Percentiles rank a stretch among this genome's conserved stretches.
Evolutionary conservation across 2,888 invertebrate genomes (phyloP).

Genomic region (Steromphala cineraria): DNA sequence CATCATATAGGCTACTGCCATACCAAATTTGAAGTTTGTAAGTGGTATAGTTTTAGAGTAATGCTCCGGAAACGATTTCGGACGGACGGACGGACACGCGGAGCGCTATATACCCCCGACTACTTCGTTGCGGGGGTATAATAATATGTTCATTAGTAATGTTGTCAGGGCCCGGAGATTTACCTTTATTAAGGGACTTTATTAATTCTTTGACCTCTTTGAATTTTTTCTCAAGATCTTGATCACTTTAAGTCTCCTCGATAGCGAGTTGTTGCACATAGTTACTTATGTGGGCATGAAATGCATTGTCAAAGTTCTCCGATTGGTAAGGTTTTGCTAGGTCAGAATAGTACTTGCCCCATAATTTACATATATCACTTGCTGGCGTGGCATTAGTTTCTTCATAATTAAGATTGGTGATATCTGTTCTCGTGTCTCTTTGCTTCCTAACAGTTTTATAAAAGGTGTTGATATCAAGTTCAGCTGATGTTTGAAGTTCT

Average conservation of each 20-base stretch:
- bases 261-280: background rate
- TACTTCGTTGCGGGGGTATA: too few relatives aligned
- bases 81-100: too few relatives aligned
- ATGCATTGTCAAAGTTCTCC: background rate
- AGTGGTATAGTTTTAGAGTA: too few relatives aligned
- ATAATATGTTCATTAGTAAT: background rate
- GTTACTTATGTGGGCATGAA: background rate
- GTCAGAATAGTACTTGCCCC: background rate
- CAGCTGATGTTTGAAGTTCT: background rate
- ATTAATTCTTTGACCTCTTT: background rate
- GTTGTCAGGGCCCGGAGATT: background rate
- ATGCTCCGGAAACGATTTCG: too few relatives aligned
- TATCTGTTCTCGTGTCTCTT: background rate
- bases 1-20: too few relatives aligned
- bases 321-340: background rate
- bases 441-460: background rate
- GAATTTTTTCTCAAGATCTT: background rate
- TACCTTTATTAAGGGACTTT: background rate
- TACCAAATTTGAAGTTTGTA: too few relatives aligned
- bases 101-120: too few relatives aligned
- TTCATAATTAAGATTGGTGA: background rate
- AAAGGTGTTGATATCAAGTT: background rate
- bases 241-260: background rate
- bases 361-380: background rate
- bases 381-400: background rate